Base-by-base conservation (phyloP, 2,888 invertebrate genomes). In the Ormyrus rosae region DNA sequence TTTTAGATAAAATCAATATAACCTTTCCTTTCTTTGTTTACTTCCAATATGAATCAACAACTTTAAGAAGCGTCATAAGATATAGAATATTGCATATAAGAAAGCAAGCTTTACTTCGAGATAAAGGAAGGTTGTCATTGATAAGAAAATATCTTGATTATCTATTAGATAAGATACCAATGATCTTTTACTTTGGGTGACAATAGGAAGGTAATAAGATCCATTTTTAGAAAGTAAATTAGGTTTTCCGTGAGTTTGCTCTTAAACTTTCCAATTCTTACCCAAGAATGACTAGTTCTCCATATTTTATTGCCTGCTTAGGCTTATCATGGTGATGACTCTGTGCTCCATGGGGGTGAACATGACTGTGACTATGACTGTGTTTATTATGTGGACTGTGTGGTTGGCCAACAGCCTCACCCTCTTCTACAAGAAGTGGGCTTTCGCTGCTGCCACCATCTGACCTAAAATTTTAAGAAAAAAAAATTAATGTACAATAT, bases 271-370 rank as follows among this genome's bases (percentile, higher is more conserved):
- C 0, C 55, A 64, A 78, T 51, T 78, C 94, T 94, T 92, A 97
- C 95, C 98, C 97, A 91, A 97, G 95, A 91, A 97, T 97, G 91
- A 97, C 96, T 91, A 97, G 94, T 93, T 97, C 97, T 87, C 97
- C 97, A 93, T 97, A 97, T 93, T 96, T 97, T 89, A 96, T 92
- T 86, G 93, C 92, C 85, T 94, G 94, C 91, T 96, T 95, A 83
- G 96, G 95, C 91, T 96, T 96, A 88, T 96, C 96, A 84, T 94
- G 93, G 88, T 95, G 95, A 90, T 95, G 94, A 85, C 89, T 88
- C 81, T 91, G 90, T 78, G 87, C 85, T 82, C 87, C 87, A 81
- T 84, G 85, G 61, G 83, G 83, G 81, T 89, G 89, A 63, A 87
- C 86, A 85, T 88, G 87, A 70, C 85, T 87, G 82, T 89, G 88